Percentiles rank a stretch among this genome's conserved stretches.
These are phyloP conservation scores for Paratrypauchen microcephalus DNA, from an alignment of 2,797 vertebrate genomes.

Conservation along the genomic window DNA sequence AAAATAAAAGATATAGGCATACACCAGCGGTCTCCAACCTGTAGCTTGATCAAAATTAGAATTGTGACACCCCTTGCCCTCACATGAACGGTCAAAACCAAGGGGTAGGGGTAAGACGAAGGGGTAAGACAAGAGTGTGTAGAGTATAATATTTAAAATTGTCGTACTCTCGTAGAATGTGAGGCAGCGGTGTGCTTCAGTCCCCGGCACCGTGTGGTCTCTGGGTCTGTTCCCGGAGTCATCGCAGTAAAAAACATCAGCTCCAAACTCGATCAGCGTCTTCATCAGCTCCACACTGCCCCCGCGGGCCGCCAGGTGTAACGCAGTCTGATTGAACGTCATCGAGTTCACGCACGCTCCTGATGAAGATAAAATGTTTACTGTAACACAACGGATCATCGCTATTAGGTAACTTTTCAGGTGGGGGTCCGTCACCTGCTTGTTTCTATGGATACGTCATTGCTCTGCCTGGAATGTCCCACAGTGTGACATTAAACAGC, in stretches of 20 bases:
- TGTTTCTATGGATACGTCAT: too few relatives aligned
- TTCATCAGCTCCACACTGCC: conserved; percentile 79
- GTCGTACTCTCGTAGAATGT: conserved; percentile 82
- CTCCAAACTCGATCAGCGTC: conserved; percentile 88
- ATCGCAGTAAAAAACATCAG: conserved; percentile 81
- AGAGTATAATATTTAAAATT: background rate
- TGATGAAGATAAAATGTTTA: background rate
- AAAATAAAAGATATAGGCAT: background rate
- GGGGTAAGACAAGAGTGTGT: too few relatives aligned
- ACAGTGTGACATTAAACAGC: too few relatives aligned
- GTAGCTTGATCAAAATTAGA: too few relatives aligned
- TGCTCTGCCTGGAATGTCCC: too few relatives aligned
- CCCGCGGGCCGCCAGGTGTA: conserved; percentile 86
- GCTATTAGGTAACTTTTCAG: too few relatives aligned
- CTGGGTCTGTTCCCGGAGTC: conserved; percentile 81
- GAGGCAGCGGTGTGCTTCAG: conserved; percentile 75
- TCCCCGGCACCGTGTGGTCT: conserved; percentile 79
- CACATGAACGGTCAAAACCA: too few relatives aligned
- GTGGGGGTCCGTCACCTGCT: too few relatives aligned
- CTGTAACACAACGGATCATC: too few relatives aligned
- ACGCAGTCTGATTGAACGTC: conserved; percentile 87
- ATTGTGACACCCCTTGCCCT: too few relatives aligned
- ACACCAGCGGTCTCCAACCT: too few relatives aligned
- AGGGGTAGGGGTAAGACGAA: too few relatives aligned
- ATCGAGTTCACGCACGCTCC: conserved; percentile 80